Percentiles rank a stretch among this genome's conserved stretches.
These are phyloP conservation scores for Carlito syrichta DNA, from an alignment of 2,113 vertebrate genomes.

Conservation along the genomic window DNA sequence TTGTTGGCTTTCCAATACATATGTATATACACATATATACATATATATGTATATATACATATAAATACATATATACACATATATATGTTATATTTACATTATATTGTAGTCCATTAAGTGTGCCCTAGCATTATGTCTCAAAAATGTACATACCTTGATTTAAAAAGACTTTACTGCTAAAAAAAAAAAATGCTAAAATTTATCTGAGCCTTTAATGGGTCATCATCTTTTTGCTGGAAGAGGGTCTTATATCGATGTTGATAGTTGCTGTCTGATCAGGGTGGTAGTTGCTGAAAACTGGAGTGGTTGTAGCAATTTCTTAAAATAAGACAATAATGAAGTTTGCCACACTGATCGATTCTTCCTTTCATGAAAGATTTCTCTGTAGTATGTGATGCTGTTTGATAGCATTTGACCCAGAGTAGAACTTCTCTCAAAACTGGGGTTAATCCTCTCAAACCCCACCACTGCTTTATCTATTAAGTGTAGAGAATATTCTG, in stretches of 20 bases:
- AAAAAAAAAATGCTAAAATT: background rate
- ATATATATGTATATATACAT: too few relatives aligned
- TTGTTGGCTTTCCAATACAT: background rate
- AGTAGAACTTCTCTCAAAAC: background rate
- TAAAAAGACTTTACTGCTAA: background rate
- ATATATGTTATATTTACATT: background rate
- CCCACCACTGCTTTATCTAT: background rate
- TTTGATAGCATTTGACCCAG: background rate
- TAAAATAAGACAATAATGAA: background rate
- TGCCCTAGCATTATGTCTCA: background rate
- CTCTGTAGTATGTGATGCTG: background rate
- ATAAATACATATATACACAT: too few relatives aligned
- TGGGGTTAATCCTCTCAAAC: background rate
- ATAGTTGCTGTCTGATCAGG: background rate
- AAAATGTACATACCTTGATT: background rate
- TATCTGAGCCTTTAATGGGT: background rate
- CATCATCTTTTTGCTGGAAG: background rate
- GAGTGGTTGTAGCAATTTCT: background rate
- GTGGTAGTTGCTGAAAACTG: background rate
- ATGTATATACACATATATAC: too few relatives aligned
- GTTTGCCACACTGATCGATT: background rate
- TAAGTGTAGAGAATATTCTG: background rate
- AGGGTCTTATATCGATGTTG: background rate
- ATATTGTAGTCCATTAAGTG: background rate
- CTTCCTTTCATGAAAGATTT: background rate